Percentiles rank a stretch among this genome's conserved stretches.
phyloP scores from a whole-genome alignment of 2,113 vertebrate species.

The Toxostoma redivivum region DNA sequence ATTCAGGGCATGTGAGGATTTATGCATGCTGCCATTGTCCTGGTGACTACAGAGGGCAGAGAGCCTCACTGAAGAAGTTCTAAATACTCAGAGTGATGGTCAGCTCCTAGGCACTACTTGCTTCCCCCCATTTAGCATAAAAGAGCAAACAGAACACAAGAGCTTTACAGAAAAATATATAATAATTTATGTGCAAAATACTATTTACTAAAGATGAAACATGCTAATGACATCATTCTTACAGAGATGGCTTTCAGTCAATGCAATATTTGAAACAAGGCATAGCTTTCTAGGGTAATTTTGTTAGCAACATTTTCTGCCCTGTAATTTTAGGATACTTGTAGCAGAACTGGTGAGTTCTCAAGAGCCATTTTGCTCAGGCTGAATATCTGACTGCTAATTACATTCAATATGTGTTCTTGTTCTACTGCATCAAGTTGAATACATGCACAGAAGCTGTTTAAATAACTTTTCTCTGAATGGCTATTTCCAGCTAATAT shows the following conservation, averaged over 20 bases:
- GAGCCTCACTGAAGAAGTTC: not conserved
- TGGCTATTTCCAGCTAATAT: not conserved
- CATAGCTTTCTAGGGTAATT: not conserved
- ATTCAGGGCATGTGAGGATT: not conserved
- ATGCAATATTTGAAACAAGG: not conserved
- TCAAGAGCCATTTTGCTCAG: not conserved
- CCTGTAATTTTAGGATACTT: not conserved
- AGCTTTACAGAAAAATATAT: not conserved
- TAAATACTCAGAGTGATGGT: not conserved
- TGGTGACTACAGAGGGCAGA: not conserved
- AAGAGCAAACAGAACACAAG: not conserved
- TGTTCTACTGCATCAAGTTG: not conserved
- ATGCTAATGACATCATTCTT: not conserved
- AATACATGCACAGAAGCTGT: not conserved
- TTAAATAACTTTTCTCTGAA: not conserved
- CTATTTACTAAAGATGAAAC: not conserved
- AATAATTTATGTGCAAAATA: not conserved
- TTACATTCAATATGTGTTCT: not conserved
- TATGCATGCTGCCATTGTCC: not conserved
- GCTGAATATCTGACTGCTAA: not conserved
- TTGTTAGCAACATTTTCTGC: not conserved
- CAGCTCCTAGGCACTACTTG: not conserved
- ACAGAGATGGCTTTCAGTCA: not conserved
- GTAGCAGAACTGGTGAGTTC: not conserved
- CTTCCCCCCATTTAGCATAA: not conserved